Base-by-base conservation (phyloP, 2,113 vertebrate species). In the Odontophorus gujanensis region DNA sequence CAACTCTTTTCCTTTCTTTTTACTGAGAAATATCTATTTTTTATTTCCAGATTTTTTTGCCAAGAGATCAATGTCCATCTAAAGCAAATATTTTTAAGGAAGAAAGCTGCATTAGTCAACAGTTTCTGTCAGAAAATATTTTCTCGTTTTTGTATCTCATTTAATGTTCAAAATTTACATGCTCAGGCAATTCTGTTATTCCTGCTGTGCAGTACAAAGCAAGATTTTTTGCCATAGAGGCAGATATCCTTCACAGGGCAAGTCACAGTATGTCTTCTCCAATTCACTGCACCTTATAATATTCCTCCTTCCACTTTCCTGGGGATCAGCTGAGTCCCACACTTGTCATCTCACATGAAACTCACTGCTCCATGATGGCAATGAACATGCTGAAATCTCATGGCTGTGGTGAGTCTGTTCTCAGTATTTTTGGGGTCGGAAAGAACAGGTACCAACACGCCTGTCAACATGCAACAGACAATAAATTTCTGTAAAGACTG, bases 1-100 rank as follows among this genome's bases (percentile, higher is more conserved):
- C 69, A 81, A 74, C 67, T 34, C 13, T 79, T 89, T 83, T 65
- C 66, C 34, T 81, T 75, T 24, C 63, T 92, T 90, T 84, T 93
- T 85, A 88, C 45, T 77, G 83, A 82, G 57, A 90, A 94, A 38
- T 59, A 94, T 57, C 32, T 90, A 40, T 69, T 94, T 97, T 96
- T 63, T 57, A 51, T 63, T 63, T 47, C 40, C 61, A 74, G 71
- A 75, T 5, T 30, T 28, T 96, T 81, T 66, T 59, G 47, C 80
- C 57, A 75, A 76, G 83, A 96, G 77, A 95, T 97, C 86, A 66
- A 92, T 45, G 34, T 61, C 65, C 62, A 91, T 40, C 20, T 16
- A 58, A 48, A 94, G 62, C 9, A 55, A 85, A 42, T 58, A 76
- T 73, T 91, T 92, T 63, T 73, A 74, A 84, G 63, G 36, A 61